phyloP scores from a whole-genome alignment of 2,888 invertebrate species.

The Chloroclystis v-ata region DNA sequence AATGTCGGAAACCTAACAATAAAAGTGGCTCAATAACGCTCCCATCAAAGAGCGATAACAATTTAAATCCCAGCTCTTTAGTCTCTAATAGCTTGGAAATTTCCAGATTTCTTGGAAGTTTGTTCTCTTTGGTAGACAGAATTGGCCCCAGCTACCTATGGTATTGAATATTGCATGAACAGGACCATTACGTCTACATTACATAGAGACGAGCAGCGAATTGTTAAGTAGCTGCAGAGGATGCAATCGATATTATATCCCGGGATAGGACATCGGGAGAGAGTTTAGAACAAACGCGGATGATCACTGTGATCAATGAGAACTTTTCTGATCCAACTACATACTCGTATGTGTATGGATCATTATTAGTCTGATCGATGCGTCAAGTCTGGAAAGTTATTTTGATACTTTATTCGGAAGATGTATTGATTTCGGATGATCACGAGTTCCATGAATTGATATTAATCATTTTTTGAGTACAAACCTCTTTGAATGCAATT shows the following conservation, averaged over 20 bases:
- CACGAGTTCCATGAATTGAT: no score
- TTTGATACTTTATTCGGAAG: no score
- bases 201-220: conserved; percentile 26
- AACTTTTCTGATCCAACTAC: background rate
- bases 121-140: background rate
- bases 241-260: conserved; percentile 25
- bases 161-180: conserved; percentile 30
- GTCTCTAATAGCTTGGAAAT: background rate
- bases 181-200: conserved; percentile 17
- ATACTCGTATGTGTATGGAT: no score
- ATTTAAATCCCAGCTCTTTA: background rate
- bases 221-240: conserved; percentile 19
- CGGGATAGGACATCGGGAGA: background rate
- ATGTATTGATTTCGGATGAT: no score
- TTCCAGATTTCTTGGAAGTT: background rate
- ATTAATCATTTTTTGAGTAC: no score
- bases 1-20: conserved; percentile 14
- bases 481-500: background rate
- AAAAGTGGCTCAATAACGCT: conserved; percentile 11
- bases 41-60: conserved; percentile 9
- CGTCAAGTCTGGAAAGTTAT: no score
- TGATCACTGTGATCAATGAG: no score
- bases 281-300: no score
- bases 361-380: no score
- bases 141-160: background rate